These are phyloP conservation scores for Pedicia rivosa DNA, from an alignment of 2,888 invertebrate species.

Conservation along the genomic window DNA sequence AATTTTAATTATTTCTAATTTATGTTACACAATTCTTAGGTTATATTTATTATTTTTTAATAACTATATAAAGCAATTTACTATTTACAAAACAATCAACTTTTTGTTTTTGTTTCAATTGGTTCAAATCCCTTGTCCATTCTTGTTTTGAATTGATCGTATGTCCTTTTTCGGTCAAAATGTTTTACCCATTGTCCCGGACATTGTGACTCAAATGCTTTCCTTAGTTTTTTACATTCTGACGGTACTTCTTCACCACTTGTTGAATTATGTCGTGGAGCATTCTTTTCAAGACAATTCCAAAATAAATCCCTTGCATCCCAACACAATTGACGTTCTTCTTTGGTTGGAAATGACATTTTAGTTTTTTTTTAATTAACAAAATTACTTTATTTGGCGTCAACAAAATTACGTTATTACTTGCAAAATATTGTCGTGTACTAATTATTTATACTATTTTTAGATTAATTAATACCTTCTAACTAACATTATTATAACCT, in stretches of 20 bases:
- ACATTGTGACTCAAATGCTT: conserved; percentile 60
- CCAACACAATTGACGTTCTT: conserved; percentile 72
- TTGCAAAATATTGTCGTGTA: too few species aligned
- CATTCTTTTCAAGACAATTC: conserved; percentile 66
- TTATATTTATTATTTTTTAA: too few species aligned
- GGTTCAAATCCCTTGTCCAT: conserved; percentile 80
- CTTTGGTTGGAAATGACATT: conserved; percentile 73
- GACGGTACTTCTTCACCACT: conserved; percentile 36
- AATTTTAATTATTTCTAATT: too few species aligned
- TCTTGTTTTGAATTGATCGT: conserved; percentile 73
- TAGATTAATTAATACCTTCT: too few species aligned
- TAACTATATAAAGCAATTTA: too few species aligned
- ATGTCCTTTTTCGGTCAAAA: conserved; percentile 81
- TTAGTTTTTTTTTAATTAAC: conserved; percentile 7
- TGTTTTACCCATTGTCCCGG: conserved; percentile 84
- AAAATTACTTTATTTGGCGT: too few species aligned
- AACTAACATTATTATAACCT: too few species aligned
- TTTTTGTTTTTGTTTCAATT: conserved; percentile 20
- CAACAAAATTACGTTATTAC: too few species aligned
- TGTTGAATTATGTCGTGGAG: conserved; percentile 31
- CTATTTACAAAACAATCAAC: too few species aligned
- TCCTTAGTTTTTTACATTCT: conserved; percentile 51
- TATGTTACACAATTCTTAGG: too few species aligned
- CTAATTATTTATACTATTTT: too few species aligned
- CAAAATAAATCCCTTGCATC: conserved; percentile 71